Evolutionary conservation across 2,113 vertebrate genomes (phyloP).

Genomic region (Microcebus ravelobensis): DNA sequence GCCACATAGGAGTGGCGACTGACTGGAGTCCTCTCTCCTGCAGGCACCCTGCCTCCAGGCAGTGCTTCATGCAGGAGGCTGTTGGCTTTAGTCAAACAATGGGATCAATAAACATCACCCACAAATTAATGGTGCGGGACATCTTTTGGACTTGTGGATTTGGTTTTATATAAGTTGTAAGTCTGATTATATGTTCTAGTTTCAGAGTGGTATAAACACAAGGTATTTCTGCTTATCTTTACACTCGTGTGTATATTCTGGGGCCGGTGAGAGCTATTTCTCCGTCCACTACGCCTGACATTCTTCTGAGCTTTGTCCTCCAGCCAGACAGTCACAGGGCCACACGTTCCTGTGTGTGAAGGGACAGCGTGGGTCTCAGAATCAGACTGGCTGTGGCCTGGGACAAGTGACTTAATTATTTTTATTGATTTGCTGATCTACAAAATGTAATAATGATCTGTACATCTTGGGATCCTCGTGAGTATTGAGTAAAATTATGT

Average conservation of each 20-base stretch:
- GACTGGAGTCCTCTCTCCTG: neutral
- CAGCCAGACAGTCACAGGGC: neutral
- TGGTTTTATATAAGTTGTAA: neutral
- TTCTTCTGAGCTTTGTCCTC: neutral
- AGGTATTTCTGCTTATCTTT: neutral
- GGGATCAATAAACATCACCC: neutral
- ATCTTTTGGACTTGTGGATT: neutral
- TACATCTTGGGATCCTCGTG: neutral
- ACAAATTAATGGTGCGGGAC: neutral
- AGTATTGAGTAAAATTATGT: neutral
- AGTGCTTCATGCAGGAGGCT: too few species aligned
- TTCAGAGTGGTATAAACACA: neutral
- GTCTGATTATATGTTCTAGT: neutral
- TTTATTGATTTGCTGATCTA: neutral
- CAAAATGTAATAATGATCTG: neutral
- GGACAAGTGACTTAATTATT: neutral
- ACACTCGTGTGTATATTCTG: neutral
- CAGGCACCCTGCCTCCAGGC: neutral
- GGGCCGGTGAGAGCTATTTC: neutral
- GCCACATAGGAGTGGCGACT: neutral
- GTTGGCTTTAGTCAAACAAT: neutral
- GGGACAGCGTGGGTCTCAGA: neutral
- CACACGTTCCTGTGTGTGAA: fast-evolving
- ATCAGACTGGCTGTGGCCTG: neutral
- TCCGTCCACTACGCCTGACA: too few species aligned